phyloP scores from a whole-genome alignment of 2,888 invertebrate species.

The Bhutanitis thaidina region DNA sequence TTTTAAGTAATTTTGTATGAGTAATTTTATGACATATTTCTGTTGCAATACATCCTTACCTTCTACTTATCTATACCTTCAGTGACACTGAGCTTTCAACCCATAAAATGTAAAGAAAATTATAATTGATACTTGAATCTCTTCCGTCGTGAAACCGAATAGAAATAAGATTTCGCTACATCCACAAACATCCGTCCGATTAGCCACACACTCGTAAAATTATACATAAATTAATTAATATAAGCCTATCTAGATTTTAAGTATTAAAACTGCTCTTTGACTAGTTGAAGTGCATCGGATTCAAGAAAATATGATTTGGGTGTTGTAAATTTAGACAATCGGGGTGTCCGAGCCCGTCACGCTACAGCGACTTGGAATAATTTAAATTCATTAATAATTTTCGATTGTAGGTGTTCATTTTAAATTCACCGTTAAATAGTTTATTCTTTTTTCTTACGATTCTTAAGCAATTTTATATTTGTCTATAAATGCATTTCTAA shows the following conservation, averaged over 20 bases:
- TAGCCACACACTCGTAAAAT: conserved; percentile 54
- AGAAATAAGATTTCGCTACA: conserved; percentile 35
- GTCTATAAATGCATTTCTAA: too few relatives aligned
- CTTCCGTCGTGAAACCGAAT: conserved; percentile 16
- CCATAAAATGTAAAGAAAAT: conserved; percentile 1
- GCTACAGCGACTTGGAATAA: not conserved
- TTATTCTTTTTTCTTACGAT: too few relatives aligned
- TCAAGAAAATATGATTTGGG: conserved; percentile 20
- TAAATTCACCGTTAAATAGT: too few relatives aligned
- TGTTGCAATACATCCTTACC: too few relatives aligned
- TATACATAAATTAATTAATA: conserved; percentile 54
- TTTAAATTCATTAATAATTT: too few relatives aligned
- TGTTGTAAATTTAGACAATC: conserved; percentile 11
- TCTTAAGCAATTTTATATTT: too few relatives aligned
- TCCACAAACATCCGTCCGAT: conserved; percentile 64
- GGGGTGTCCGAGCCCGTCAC: conserved; percentile 4
- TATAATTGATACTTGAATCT: conserved; percentile 22
- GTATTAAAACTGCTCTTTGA: conserved; percentile 70
- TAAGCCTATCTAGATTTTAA: conserved; percentile 58
- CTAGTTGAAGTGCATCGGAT: conserved; percentile 66
- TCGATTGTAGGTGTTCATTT: too few relatives aligned
- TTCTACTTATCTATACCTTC: not conserved
- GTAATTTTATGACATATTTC: not conserved
- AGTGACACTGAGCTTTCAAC: not conserved
- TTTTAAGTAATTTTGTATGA: too few relatives aligned